Evolutionary conservation across 2,888 invertebrate species (phyloP), one percentile per base, ranked within the genome.

Genomic region (Caenorhabditis drosophilae): DNA sequence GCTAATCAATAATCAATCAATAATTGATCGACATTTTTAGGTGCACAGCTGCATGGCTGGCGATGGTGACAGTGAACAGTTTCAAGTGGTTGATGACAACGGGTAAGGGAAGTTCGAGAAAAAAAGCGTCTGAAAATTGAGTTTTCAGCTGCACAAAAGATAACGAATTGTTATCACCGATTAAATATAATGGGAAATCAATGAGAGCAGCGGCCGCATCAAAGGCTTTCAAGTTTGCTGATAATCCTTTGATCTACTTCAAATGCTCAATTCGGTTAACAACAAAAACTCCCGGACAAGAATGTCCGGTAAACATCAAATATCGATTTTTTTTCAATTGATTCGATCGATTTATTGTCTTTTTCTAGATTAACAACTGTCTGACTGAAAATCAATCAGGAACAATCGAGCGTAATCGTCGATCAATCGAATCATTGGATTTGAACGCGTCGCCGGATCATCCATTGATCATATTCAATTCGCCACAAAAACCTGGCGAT

Each of bases 121-220:
- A n/a, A n/a, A n/a, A n/a, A n/a, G n/a, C n/a, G n/a, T n/a, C n/a
- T n/a, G n/a, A n/a, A n/a, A n/a, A n/a, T n/a, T n/a, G n/a, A n/a
- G 7, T 4, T 46, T 46, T 26, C 46, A 46, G 46, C 1, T 66
- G 66, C 27, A 52, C 66, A 2, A 56, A 36, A 1, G 59, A 66
- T 23, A 59, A 51, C 18, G 66, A 66, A 4, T 52, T 66, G 9
- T 16, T 66, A n/a, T 66, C 66, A 2, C 46, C 51, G 4, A 66
- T 66, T 23, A 44, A 52, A 9, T 59, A 55, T 36, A 66, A 51
- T 35, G 54, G 46, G 11, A 56, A 54, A 16, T 46, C 59, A 7
- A 59, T 59, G 55, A 46, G 66, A 47, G 66, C 66, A 2, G 66
- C 53, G 9, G 66, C 66, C 4, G 50, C 53, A 16, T 66, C 66